Base-by-base conservation (phyloP, 1,140 invertebrate genomes). In the Anoplolepis gracilipes region DNA sequence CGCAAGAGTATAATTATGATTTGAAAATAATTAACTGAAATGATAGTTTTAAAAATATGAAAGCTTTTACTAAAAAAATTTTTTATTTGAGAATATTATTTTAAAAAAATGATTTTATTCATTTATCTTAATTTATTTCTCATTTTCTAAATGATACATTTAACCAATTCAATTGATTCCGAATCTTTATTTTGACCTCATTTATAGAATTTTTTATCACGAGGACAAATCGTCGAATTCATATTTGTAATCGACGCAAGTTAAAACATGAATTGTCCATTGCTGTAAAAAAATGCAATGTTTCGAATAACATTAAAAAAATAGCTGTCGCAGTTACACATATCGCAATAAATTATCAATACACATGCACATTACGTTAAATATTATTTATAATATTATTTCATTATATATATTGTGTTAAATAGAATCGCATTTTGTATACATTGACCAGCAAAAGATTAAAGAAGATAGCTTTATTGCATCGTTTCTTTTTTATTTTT, bases 381-480 rank as follows among this genome's bases (percentile, higher is more conserved):
- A 81, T 70, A 42, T n/a, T n/a, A n/a, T n/a, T n/a, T n/a, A n/a
- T n/a, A n/a, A n/a, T n/a, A n/a, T n/a, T n/a, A n/a, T n/a, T n/a
- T n/a, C n/a, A n/a, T n/a, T n/a, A n/a, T n/a, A n/a, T n/a, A n/a
- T n/a, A n/a, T 69, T 1, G 25, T 33, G 3, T 42, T 42, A 42
- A 42, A 42, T 36, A n/a, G 7, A 19, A 10, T 11, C 16, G 5
- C 25, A 25, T 36, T 13, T 19, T 77, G 13, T 42, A 55, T n/a
- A 53, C 42, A 55, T 10, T 39, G 77, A 28, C 22, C 61, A 4
- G 28, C 25, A n/a, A 53, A 19, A 39, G 11, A 36, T 81, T 59
- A 81, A 81, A 81, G 33, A 10, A 46, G n/a, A 79, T 79, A 22
- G 46, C 25, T 30, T 30, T n/a, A 25, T 81, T 25, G 10, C 16